phyloP scores from a whole-genome alignment of 2,888 invertebrate species.

The Uloborus plumipes region DNA sequence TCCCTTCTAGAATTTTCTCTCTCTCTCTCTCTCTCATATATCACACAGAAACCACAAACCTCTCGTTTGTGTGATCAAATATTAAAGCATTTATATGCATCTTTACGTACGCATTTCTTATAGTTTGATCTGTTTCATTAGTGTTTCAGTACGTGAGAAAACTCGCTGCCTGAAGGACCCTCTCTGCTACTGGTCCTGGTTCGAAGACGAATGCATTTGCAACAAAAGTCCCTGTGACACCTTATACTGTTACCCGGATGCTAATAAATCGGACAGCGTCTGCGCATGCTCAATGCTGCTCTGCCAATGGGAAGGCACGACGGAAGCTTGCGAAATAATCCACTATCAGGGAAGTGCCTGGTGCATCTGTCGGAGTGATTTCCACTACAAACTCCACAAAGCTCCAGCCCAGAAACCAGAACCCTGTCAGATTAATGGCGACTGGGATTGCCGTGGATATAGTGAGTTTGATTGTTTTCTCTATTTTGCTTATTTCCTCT shows the following conservation, averaged over 20 bases:
- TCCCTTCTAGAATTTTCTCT: no score
- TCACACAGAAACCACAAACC: no score
- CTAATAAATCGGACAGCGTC: constrained; percentile 29
- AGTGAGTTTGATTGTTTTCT: background rate
- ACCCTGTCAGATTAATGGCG: background rate
- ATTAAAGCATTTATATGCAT: no score
- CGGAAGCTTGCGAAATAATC: background rate
- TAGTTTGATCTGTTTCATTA: constrained; percentile 9
- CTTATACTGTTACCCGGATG: constrained; percentile 43
- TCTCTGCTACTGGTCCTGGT: constrained; percentile 47
- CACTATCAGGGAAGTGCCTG: background rate
- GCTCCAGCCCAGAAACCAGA: background rate
- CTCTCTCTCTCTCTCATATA: no score
- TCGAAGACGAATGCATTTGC: constrained; percentile 40
- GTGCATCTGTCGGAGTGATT: constrained; percentile 26
- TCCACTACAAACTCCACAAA: constrained; percentile 20
- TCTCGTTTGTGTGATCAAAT: no score
- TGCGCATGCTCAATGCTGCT: constrained; percentile 53
- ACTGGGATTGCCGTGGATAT: no score
- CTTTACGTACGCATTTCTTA: no score
- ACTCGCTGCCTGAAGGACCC: constrained; percentile 40
- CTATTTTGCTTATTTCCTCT: no score
- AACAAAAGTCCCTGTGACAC: constrained; percentile 32
- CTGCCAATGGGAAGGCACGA: constrained; percentile 43
- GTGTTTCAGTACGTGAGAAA: constrained; percentile 15